phyloP scores from a whole-genome alignment of 2,797 vertebrate genomes.

The Pseudotriccus pelzelni region DNA sequence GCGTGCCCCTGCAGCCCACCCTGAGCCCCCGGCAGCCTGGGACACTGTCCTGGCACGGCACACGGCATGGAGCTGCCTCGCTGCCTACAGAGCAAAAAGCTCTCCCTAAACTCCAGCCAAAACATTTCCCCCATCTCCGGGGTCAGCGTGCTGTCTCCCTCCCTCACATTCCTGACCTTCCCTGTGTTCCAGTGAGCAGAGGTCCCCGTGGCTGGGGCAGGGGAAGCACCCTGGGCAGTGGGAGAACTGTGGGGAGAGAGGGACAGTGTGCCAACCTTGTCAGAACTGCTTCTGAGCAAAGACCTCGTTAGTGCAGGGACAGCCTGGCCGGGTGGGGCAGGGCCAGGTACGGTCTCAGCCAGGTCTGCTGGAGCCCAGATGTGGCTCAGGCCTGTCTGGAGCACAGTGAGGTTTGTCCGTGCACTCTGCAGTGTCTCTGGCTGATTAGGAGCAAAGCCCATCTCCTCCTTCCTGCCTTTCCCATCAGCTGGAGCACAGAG shows the following conservation, averaged over 20 bases:
- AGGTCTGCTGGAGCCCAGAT: neutral
- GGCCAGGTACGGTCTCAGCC: neutral
- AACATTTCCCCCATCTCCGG: neutral
- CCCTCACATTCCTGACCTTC: neutral
- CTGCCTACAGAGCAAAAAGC: neutral
- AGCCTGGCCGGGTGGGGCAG: neutral
- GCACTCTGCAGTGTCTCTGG: neutral
- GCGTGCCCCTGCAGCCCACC: fast-evolving
- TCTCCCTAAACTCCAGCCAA: neutral
- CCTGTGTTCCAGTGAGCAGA: neutral
- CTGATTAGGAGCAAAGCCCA: slow-evolving; percentile 47
- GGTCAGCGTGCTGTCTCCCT: neutral
- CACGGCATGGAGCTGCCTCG: fast-evolving
- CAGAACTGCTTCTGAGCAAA: neutral
- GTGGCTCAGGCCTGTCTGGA: neutral
- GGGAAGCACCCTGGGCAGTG: neutral
- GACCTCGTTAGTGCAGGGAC: neutral
- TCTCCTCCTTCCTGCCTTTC: slow-evolving; percentile 47
- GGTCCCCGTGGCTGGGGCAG: neutral
- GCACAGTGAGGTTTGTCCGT: neutral
- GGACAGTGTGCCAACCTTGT: neutral
- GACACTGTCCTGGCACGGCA: neutral
- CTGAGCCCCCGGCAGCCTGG: neutral
- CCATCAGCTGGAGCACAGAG: neutral
- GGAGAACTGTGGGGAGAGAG: neutral